Percentiles rank a stretch among this genome's conserved stretches.
phyloP scores from a whole-genome alignment of 2,113 vertebrate genomes.

The Jaculus jaculus region DNA sequence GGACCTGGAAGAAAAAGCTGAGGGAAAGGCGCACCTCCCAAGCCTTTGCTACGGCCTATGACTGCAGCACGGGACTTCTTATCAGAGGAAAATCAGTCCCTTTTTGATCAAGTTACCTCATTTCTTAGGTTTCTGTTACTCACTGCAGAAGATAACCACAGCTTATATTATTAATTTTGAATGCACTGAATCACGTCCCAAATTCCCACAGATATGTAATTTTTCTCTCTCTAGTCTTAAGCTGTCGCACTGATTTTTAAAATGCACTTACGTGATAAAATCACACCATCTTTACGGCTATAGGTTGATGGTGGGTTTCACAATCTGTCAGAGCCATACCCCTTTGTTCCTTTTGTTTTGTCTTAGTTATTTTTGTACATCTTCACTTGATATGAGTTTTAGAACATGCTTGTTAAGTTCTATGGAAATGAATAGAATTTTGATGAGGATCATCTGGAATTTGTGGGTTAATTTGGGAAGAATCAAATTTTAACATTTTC shows the following conservation, averaged over 20 bases:
- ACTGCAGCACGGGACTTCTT: background rate
- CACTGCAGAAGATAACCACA: background rate
- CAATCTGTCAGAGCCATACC: slow-evolving; percentile 57
- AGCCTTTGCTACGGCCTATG: background rate
- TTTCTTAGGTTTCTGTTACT: slow-evolving; percentile 23
- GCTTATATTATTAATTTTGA: slow-evolving; percentile 17
- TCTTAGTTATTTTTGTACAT: slow-evolving; percentile 51
- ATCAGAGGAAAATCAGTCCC: background rate
- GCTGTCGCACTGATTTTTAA: slow-evolving; percentile 36
- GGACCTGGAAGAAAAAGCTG: background rate
- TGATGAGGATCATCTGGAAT: slow-evolving; percentile 44
- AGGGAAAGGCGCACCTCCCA: background rate
- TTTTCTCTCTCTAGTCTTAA: slow-evolving; percentile 51
- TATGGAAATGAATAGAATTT: slow-evolving; percentile 59
- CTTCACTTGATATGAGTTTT: slow-evolving; percentile 42
- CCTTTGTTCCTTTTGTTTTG: slow-evolving; percentile 20
- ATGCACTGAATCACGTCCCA: background rate
- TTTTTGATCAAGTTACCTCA: background rate
- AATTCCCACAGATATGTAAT: background rate
- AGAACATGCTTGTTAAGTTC: slow-evolving; percentile 42
- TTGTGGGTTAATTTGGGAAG: slow-evolving; percentile 47
- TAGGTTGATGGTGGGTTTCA: slow-evolving; percentile 32
- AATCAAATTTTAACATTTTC: slow-evolving; percentile 52
- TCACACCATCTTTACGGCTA: slow-evolving; percentile 43
- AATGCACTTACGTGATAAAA: slow-evolving; percentile 57